Conservation (phyloP, 2,888 invertebrate genomes). For the Drosophila prostipennis region DNA sequence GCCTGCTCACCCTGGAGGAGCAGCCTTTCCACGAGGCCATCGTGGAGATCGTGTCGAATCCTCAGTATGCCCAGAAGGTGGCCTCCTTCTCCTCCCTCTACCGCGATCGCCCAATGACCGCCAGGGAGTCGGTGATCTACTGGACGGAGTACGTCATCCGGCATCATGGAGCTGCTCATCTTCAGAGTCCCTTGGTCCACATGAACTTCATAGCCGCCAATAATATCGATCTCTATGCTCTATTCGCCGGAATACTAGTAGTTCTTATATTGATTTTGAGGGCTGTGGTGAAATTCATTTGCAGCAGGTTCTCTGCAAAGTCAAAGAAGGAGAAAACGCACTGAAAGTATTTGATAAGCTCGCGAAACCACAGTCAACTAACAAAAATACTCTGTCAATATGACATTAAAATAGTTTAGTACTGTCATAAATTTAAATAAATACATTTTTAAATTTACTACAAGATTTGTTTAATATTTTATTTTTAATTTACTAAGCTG, state of each 20-base stretch:
- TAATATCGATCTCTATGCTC: neutral
- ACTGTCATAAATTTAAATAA: too few species aligned
- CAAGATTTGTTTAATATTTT: too few species aligned
- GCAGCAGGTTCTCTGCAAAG: neutral
- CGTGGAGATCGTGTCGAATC: neutral
- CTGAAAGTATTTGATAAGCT: too few species aligned
- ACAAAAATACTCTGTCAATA: too few species aligned
- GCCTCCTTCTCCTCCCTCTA: neutral
- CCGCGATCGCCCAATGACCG: conserved; percentile 1
- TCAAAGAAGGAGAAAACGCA: neutral
- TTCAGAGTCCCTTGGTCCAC: conserved; percentile 1
- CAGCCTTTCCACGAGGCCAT: neutral
- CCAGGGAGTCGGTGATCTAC: neutral
- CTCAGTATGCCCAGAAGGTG: neutral
- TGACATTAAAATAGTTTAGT: too few species aligned
- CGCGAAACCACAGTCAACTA: too few species aligned
- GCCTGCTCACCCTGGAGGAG: neutral
- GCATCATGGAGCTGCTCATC: conserved; percentile 1
- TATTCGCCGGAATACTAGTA: neutral
- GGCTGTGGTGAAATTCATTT: neutral
- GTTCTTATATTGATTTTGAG: neutral
- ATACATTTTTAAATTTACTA: too few species aligned
- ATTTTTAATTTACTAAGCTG: too few species aligned
- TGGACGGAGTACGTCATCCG: conserved; percentile 5
- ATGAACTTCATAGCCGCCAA: neutral